These are phyloP conservation scores for Xiphydria camelus DNA, from an alignment of 2,888 invertebrate species.

Conservation along the genomic window DNA sequence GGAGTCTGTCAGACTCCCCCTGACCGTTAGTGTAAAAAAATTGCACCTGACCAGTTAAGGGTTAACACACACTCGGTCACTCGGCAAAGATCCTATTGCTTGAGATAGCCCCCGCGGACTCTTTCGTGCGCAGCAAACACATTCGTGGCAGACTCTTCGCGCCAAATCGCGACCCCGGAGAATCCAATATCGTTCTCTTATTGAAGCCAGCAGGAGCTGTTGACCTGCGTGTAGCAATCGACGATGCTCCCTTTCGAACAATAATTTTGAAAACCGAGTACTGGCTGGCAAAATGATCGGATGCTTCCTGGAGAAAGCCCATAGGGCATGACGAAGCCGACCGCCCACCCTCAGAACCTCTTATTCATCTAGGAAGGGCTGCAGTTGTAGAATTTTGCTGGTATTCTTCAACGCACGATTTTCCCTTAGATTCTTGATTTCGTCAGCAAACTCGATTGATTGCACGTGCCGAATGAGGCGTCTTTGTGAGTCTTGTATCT, in stretches of 20 bases:
- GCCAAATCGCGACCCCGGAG: slow-evolving; percentile 19
- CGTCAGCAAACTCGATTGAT: slow-evolving; percentile 4
- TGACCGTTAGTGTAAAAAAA: no score
- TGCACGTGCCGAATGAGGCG: neutral
- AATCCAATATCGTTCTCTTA: slow-evolving; percentile 23
- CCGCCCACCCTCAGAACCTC: slow-evolving; percentile 23
- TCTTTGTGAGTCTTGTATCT: slow-evolving; percentile 2
- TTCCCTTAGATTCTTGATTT: slow-evolving; percentile 9
- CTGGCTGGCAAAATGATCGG: slow-evolving; percentile 11
- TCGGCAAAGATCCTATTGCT: slow-evolving; percentile 14
- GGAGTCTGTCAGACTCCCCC: no score
- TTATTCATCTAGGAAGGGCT: slow-evolving; percentile 13
- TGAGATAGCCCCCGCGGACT: slow-evolving; percentile 5
- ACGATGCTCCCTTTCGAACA: slow-evolving; percentile 22
- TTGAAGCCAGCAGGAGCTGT: slow-evolving; percentile 14
- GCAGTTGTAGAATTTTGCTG: slow-evolving; percentile 7
- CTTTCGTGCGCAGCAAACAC: slow-evolving; percentile 20
- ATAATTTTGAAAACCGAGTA: slow-evolving; percentile 9
- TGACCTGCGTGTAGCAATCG: slow-evolving; percentile 22
- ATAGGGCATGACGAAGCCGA: slow-evolving; percentile 4
- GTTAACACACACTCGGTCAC: slow-evolving; percentile 12
- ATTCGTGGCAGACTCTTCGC: slow-evolving; percentile 16
- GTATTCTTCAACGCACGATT: neutral
- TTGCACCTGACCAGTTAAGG: no score
- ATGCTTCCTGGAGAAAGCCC: slow-evolving; percentile 9